Evolutionary conservation across 2,888 invertebrate genomes (phyloP).

Genomic region (Galeruca laticollis): DNA sequence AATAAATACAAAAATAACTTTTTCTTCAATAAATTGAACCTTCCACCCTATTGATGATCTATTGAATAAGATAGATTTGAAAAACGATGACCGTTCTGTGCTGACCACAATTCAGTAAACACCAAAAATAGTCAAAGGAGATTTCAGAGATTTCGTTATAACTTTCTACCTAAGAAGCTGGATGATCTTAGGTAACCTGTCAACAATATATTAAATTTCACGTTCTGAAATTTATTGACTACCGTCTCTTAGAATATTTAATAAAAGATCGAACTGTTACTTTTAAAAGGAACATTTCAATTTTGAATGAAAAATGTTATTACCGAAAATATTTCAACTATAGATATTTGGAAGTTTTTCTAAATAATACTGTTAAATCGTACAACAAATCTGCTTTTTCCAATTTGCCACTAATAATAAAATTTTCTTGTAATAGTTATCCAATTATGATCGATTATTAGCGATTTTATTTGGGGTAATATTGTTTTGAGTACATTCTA

Average conservation of each 20-base stretch:
- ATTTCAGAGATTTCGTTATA: slow-evolving; percentile 26
- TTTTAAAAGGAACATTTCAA: no score
- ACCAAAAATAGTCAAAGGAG: slow-evolving; percentile 36
- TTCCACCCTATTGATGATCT: slow-evolving; percentile 26
- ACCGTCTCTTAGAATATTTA: not conserved
- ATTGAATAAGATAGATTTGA: slow-evolving; percentile 32
- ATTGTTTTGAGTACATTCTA: no score
- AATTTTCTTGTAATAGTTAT: no score
- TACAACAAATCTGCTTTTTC: no score
- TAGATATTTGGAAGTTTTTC: no score
- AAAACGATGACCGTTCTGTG: slow-evolving; percentile 48
- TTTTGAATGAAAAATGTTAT: no score
- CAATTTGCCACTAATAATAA: no score
- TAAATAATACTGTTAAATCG: no score
- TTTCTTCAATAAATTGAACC: slow-evolving; percentile 29
- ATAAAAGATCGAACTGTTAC: not conserved
- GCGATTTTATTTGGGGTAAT: no score
- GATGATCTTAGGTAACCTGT: slow-evolving; percentile 30
- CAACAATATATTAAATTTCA: slow-evolving; percentile 18
- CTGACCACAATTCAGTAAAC: slow-evolving; percentile 53
- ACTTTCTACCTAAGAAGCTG: slow-evolving; percentile 31
- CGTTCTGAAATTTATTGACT: slow-evolving; percentile 1
- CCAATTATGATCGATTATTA: no score
- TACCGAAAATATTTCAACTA: no score
- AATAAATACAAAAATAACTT: slow-evolving; percentile 41